Evolutionary conservation across 2,113 vertebrate genomes (phyloP).

Genomic region (Peromyscus leucopus): DNA sequence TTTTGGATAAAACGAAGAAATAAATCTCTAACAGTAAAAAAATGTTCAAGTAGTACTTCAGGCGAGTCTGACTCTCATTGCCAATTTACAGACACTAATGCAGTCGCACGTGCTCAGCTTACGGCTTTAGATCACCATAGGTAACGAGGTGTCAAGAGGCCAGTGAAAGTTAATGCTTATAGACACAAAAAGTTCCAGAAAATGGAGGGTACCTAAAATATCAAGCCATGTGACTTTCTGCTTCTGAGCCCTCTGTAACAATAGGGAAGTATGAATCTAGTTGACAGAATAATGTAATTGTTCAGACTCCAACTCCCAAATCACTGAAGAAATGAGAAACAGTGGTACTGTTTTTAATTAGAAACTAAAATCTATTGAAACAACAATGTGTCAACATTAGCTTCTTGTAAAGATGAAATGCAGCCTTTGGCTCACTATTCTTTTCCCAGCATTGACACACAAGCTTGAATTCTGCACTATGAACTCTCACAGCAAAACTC

Average conservation of each 20-base stretch:
- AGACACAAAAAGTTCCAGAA: conserved; percentile 58
- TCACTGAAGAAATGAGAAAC: conserved; percentile 59
- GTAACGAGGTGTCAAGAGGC: neutral
- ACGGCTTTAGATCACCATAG: conserved; percentile 63
- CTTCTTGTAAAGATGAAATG: neutral
- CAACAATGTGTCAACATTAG: neutral
- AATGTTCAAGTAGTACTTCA: neutral
- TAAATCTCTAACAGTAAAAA: neutral
- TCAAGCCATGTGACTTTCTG: conserved; percentile 57
- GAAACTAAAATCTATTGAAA: conserved; percentile 7
- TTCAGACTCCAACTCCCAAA: conserved; percentile 57
- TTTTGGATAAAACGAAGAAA: neutral
- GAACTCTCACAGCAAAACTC: neutral
- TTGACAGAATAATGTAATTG: conserved; percentile 62
- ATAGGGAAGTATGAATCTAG: conserved; percentile 42
- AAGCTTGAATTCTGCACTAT: neutral
- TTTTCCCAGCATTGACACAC: neutral
- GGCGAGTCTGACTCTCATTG: conserved; percentile 34
- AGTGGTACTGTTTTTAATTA: neutral
- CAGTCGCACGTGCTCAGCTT: neutral
- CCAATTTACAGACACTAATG: conserved; percentile 8
- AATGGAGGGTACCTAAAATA: conserved; percentile 55
- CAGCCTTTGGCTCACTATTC: neutral
- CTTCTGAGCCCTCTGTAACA: conserved; percentile 60
- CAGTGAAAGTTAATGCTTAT: conserved; percentile 54